Base-by-base conservation (phyloP, 53 echinoderm and acorn worm genomes). In the Echinarachnius parma region DNA sequence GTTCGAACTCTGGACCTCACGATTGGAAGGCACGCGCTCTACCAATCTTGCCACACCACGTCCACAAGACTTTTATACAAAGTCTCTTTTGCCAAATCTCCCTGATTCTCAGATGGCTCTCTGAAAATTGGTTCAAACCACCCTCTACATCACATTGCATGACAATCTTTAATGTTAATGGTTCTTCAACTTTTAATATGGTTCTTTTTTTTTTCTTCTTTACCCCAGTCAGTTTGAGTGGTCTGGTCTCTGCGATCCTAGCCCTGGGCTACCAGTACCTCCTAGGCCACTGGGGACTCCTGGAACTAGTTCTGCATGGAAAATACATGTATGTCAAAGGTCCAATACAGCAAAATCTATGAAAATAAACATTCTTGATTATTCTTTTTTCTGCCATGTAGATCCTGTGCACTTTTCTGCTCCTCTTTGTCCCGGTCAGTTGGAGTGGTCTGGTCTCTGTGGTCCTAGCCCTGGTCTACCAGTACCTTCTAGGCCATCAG, bases 251-350 rank as follows among this genome's bases (percentile, higher is more conserved):
- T 54, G 60, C 87, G 62, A 72, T 62, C 21, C 20, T 90, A 21
- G 76, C 95, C 24, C 22, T 78, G 16, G 63, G 56, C 52, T 94
- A 94, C 79, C 95, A 94, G 47, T 36, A 82, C 65, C 75, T 83
- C 10, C 62, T 90, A 80, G 68, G 83, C 60, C 80, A 65, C 53
- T 66, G 37, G 24, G 87, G 87, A 36, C 76, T 94, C 15, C 60
- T 81, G 76, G 81, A 90, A 21, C 81, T 86, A 19, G 60, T 94
- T 25, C 79, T 90, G 0, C 61, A 90, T 60, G 95, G 95, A 46
- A 81, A 66, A 20, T 90, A 89, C 37, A 80, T 84, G 28, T 33
- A 46, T 3, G 86, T 77, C 31, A n/a, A n/a, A n/a, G n/a, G n/a
- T n/a, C n/a, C n/a, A n/a, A n/a, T n/a, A n/a, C n/a, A n/a, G n/a